Evolutionary conservation across 64 coral and sea anemone genomes (phyloP).

Genomic region (Actinia equina): DNA sequence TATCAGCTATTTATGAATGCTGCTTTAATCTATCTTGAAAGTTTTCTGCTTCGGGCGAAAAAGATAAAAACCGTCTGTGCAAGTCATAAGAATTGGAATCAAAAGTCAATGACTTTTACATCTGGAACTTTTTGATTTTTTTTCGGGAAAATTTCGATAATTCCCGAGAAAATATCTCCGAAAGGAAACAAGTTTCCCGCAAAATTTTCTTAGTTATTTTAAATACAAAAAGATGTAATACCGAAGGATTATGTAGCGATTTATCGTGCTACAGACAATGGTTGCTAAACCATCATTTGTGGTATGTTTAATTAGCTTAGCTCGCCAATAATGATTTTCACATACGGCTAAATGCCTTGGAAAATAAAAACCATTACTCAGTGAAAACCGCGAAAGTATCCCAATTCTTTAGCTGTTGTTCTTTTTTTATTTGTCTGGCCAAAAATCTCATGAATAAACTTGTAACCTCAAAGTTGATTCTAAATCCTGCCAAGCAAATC

Average conservation of each 20-base stretch:
- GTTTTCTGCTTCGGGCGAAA: background rate
- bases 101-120: background rate
- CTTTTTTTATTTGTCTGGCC: background rate
- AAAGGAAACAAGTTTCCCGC: background rate
- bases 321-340: background rate
- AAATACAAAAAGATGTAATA: background rate
- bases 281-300: background rate
- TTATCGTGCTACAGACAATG: background rate
- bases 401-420: background rate
- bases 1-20: background rate
- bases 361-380: background rate
- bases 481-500: background rate
- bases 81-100: background rate
- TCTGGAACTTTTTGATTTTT: background rate
- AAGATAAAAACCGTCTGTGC: background rate
- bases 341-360: background rate
- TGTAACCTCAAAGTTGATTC: background rate
- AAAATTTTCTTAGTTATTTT: background rate
- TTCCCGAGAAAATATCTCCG: background rate
- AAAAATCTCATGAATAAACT: background rate
- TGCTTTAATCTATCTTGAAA: constrained; percentile 3
- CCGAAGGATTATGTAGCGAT: constrained; percentile 13
- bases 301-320: constrained; percentile 10
- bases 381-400: background rate
- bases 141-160: background rate